These are phyloP conservation scores for Ametastegia equiseti DNA, from an alignment of 2,888 invertebrate genomes.

Conservation along the genomic window DNA sequence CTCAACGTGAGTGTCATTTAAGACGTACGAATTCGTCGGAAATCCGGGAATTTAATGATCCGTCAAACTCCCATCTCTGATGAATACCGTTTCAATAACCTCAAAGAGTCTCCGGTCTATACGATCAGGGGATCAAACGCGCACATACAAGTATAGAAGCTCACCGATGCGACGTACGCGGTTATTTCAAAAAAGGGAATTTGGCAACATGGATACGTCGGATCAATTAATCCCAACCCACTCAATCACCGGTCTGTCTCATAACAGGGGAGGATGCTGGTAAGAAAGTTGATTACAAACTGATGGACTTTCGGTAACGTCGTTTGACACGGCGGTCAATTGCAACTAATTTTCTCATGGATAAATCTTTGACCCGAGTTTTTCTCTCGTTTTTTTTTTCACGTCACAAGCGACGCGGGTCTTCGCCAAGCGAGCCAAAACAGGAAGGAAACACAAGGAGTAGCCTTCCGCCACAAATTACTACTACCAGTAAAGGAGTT, in stretches of 20 bases:
- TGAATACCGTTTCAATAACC: slow-evolving; percentile 7
- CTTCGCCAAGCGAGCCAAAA: background rate
- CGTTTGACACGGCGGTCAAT: background rate
- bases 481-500: slow-evolving; percentile 11
- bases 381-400: background rate
- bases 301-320: background rate
- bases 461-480: slow-evolving; percentile 22
- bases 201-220: slow-evolving; percentile 11
- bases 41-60: slow-evolving; percentile 36
- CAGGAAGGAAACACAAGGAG: background rate
- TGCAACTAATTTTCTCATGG: slow-evolving; percentile 5
- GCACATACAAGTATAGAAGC: background rate
- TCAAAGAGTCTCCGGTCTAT: background rate
- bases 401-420: background rate
- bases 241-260: slow-evolving; percentile 14
- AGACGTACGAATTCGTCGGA: background rate
- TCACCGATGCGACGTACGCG: background rate
- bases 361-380: background rate
- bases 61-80: slow-evolving; percentile 12
- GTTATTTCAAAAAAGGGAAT: background rate
- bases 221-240: background rate
- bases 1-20: slow-evolving; percentile 1
- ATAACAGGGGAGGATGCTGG: background rate
- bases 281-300: slow-evolving; percentile 2
- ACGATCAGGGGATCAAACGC: background rate